These are phyloP conservation scores for Amyelois transitella DNA, from an alignment of 1,140 invertebrate species.

Conservation along the genomic window DNA sequence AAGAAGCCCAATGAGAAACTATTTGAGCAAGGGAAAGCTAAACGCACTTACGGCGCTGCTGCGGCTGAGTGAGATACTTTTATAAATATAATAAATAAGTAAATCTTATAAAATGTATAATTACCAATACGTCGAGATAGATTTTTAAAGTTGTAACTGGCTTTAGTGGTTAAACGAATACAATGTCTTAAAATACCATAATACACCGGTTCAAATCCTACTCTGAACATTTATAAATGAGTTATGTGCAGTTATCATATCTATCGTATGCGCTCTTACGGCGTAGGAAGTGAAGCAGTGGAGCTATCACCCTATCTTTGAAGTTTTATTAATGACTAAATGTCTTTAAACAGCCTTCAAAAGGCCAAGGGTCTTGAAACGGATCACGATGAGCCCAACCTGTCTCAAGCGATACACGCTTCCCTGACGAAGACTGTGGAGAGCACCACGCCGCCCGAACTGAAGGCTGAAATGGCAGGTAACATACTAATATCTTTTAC, in stretches of 20 bases:
- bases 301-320: too few species aligned
- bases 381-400: conserved; percentile 49
- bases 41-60: conserved; percentile 31
- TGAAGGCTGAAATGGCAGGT: conserved; percentile 48
- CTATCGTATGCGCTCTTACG: too few species aligned
- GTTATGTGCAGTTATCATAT: too few species aligned
- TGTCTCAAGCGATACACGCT: conserved; percentile 42
- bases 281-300: too few species aligned
- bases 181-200: too few species aligned
- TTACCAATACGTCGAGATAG: too few species aligned
- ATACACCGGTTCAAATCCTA: too few species aligned
- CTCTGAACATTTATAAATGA: too few species aligned
- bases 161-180: too few species aligned
- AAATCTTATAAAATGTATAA: too few species aligned
- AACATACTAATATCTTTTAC: too few species aligned
- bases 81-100: not conserved
- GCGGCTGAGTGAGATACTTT: conserved; percentile 36
- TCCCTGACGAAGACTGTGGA: conserved; percentile 31
- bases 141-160: too few species aligned
- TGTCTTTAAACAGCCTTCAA: conserved; percentile 31
- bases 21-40: conserved; percentile 34
- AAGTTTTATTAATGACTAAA: not conserved
- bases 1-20: conserved; percentile 33
- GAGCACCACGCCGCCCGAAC: conserved; percentile 24
- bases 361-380: conserved; percentile 38